Evolutionary conservation across 2,113 vertebrate genomes (phyloP), one percentile per base, ranked within the genome.

Genomic region (Mohoua ochrocephala): DNA sequence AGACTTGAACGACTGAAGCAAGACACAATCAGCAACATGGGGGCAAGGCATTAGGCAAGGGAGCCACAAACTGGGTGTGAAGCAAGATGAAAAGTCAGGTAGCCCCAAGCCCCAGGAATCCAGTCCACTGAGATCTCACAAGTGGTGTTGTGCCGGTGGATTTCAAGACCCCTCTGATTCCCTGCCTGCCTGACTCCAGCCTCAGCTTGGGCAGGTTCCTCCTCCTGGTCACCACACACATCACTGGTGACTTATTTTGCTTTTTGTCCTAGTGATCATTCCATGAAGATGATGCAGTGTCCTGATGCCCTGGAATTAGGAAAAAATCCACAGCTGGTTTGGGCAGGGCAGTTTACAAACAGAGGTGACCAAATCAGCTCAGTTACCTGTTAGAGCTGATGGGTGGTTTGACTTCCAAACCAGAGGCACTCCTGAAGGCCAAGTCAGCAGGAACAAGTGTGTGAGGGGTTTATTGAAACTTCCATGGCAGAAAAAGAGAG

Each of bases 251-350:
- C 45, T 88, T 20, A 6, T 3, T 91, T 85, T 90, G 7, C 3
- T 74, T 69, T 79, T 79, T 82, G 35, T 23, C 45, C 42, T 31
- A 13, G 54, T 56, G 69, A 13, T 31, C 17, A 1, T 50, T 83
- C 41, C 1, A 0, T 42, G 85, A 57, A 20, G 59, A 8, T 26
- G 21, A n/a, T 60, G 35, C 0, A 0, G 21, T 61, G 21, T 74
- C 37, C n/a, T 63, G 2, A 41, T 47, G 44, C 30, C 59, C 8
- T 4, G 1, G 45, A 30, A 11, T n/a, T 71, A 13, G n/a, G 54
- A 10, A 75, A 7, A 57, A 60, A 8, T 15, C 16, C 6, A 1
- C 15, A 59, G 1, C 1, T 77, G n/a, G 50, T 60, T 85, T 75
- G 37, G 50, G 28, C 31, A 68, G 76, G 47, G 53, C 56, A 67